Percentiles rank a stretch among this genome's conserved stretches.
phyloP scores from a whole-genome alignment of 92 coral and sea anemone species.

The Paragorgia papillata region DNA sequence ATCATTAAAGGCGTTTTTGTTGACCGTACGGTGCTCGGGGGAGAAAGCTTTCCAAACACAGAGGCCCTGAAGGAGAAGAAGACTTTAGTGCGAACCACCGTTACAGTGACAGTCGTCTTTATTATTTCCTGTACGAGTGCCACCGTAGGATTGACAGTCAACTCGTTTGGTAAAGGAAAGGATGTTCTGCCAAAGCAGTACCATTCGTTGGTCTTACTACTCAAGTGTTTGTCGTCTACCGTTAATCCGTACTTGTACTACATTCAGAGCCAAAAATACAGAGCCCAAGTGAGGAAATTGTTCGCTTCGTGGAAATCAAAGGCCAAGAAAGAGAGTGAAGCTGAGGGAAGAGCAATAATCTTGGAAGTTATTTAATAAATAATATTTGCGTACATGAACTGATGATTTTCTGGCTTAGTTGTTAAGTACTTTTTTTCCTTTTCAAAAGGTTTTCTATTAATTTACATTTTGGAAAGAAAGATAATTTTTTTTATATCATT shows the following conservation, averaged over 20 bases:
- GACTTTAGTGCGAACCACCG: conserved; percentile 31
- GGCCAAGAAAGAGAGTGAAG: background rate
- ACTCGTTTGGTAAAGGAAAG: conserved; percentile 31
- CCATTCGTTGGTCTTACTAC: conserved; percentile 21
- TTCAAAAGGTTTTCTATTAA: no score
- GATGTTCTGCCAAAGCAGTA: conserved; percentile 31
- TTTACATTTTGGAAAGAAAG: no score
- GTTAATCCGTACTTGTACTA: conserved; percentile 41
- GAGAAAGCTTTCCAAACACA: conserved; percentile 20
- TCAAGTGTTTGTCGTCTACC: conserved; percentile 31
- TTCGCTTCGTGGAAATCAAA: background rate
- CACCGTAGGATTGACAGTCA: conserved; percentile 34
- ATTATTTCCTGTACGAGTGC: conserved; percentile 40
- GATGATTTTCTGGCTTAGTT: no score
- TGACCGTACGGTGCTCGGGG: conserved; percentile 29
- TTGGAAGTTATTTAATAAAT: no score
- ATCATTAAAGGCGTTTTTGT: conserved; percentile 37
- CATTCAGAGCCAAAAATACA: conserved; percentile 27
- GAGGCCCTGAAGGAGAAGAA: conserved; percentile 34
- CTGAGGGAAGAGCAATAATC: background rate
- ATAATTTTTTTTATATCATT: no score
- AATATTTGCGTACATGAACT: no score
- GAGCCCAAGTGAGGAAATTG: conserved; percentile 21
- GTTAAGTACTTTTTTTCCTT: no score
- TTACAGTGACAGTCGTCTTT: conserved; percentile 24